phyloP scores from a whole-genome alignment of 2,888 invertebrate genomes.

The Eustalomyia histrio region DNA sequence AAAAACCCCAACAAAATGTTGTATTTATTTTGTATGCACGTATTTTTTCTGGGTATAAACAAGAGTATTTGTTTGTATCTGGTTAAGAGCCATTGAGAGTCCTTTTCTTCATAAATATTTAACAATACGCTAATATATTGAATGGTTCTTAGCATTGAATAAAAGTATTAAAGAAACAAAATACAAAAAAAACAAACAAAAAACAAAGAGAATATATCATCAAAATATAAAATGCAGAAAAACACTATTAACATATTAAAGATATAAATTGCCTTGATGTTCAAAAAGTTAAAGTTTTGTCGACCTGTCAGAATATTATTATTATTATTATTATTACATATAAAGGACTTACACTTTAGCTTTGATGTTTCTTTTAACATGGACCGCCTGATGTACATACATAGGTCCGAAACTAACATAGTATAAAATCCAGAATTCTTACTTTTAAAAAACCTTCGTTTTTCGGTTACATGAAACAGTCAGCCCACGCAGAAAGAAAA shows the following conservation, averaged over 20 bases:
- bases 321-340: no score
- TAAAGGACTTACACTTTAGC: no score
- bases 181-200: constrained; percentile 39
- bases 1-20: constrained; percentile 18
- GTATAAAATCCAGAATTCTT: no score
- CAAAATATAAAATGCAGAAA: constrained; percentile 28
- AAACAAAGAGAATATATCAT: constrained; percentile 48
- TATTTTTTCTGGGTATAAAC: constrained; percentile 40
- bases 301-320: no score
- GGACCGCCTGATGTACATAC: no score
- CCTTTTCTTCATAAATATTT: constrained; percentile 63
- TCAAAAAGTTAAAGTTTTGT: no score
- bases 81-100: constrained; percentile 54
- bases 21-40: constrained; percentile 40
- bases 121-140: constrained; percentile 61
- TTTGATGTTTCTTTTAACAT: no score
- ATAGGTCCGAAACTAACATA: no score
- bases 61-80: constrained; percentile 38
- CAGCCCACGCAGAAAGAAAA: no score
- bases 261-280: no score
- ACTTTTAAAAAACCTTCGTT: no score
- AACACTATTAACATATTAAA: constrained; percentile 42
- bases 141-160: constrained; percentile 54
- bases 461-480: no score
- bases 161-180: constrained; percentile 46